Conservation (phyloP, 2,797 vertebrate genomes). For the Ceryle rudis region DNA sequence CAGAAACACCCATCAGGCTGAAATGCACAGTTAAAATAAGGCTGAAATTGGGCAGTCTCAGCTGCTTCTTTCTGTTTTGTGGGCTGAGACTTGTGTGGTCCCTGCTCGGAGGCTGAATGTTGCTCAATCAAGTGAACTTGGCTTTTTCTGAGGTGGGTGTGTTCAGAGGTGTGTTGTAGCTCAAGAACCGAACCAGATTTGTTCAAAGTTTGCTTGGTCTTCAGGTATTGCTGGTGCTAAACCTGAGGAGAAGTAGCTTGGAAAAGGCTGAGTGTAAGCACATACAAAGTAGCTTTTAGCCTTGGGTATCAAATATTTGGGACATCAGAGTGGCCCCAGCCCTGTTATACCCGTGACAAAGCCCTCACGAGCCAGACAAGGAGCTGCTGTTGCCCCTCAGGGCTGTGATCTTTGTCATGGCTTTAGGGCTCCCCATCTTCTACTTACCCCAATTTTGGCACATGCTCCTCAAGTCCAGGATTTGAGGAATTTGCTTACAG, state of each 20-base stretch:
- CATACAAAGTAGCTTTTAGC: background rate
- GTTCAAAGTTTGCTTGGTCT: background rate
- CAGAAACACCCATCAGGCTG: background rate
- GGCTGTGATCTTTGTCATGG: background rate
- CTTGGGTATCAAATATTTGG: background rate
- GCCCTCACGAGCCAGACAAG: background rate
- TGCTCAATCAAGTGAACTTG: background rate
- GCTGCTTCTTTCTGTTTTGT: background rate
- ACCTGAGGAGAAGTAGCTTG: background rate
- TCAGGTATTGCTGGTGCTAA: background rate
- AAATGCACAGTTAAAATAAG: background rate
- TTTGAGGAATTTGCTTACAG: background rate
- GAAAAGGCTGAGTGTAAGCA: background rate
- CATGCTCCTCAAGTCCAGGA: background rate
- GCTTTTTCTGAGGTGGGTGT: background rate
- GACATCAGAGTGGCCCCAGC: background rate
- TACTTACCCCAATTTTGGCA: background rate
- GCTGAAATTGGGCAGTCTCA: background rate
- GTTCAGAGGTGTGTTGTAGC: background rate
- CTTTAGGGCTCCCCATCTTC: background rate
- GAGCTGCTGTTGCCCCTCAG: background rate
- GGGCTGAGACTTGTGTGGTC: background rate
- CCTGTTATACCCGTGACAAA: background rate
- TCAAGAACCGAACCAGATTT: background rate
- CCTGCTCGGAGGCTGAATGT: rapidly evolving